Base-by-base conservation (phyloP, 2,888 invertebrate genomes). In the Ophion costatus region DNA sequence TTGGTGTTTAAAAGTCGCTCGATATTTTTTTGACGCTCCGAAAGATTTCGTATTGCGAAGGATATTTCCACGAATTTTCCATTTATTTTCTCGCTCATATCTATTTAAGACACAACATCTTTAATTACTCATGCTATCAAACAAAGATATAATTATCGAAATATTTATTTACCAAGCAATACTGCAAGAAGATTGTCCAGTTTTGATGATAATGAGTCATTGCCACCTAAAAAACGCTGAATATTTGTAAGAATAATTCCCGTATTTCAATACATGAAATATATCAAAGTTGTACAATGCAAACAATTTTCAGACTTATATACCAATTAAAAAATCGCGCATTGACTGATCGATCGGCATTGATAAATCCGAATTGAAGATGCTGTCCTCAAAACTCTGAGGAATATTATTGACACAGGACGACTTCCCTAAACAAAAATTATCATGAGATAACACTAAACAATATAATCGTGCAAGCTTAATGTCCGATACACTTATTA, bases 261-360 rank as follows among this genome's bases (percentile, higher is more conserved):
- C 51, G 51, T 51, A 69, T 69, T 69, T 9, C 22, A 51, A 69
- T 24, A 22, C 22, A 14, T 33, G 33, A 33, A 33, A 33, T 33
- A 5, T 33, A 69, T 69, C 10, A 45, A 10, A 51, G 17, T 69
- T 69, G n/a, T 69, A 20, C 22, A 69, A 24, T 51, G 14, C 10
- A 51, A 69, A 24, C 4, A 69, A 51, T 51, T 51, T 22, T 20
- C 1, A 69, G 38, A 33, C 33, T 33, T 38, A 14, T 51, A 69
- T 69, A 69, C 69, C 69, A 45, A 69, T 51, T 11, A 69, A 69
- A 51, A 69, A 69, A 69, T 69, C 69, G 45, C 51, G 45, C 69
- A 45, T 69, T 11, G 69, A 69, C 45, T 45, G 22, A n/a, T 69
- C 69, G 10, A 61, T 61, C 9, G 33, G 33, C 33, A 69, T n/a